Conservation (phyloP, 2,888 invertebrate species). For the Myopa testacea region DNA sequence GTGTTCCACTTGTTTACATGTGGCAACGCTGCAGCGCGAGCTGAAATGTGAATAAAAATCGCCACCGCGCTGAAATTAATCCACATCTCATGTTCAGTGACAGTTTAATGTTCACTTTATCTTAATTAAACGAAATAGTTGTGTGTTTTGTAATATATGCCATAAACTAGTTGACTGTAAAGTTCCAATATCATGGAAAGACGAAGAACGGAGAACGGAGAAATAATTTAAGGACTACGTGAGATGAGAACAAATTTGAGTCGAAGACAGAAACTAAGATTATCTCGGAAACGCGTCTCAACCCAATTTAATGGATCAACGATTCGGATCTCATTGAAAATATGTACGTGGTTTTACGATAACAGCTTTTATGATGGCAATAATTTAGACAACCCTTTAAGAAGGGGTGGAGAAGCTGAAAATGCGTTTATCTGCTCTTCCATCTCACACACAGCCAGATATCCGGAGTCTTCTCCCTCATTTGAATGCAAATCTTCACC, state of each 20-base stretch:
- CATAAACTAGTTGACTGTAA: neutral
- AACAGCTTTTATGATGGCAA: too few relatives aligned
- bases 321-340: too few relatives aligned
- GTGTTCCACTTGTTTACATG: neutral
- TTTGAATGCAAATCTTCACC: neutral
- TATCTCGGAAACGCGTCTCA: neutral
- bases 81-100: constrained; percentile 54
- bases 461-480: too few relatives aligned
- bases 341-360: too few relatives aligned
- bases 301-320: neutral
- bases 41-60: constrained; percentile 9
- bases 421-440: too few relatives aligned
- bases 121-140: constrained; percentile 54
- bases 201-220: too few relatives aligned
- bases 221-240: too few relatives aligned
- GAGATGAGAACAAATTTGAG: neutral
- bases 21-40: constrained; percentile 7
- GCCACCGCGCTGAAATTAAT: constrained; percentile 46
- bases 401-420: too few relatives aligned
- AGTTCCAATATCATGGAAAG: neutral
- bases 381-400: too few relatives aligned
- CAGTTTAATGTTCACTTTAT: constrained; percentile 55
- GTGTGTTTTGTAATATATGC: constrained; percentile 48
- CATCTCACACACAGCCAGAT: too few relatives aligned
- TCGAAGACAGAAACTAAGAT: neutral